Conservation (phyloP, 2,113 vertebrate species). For the Corynorhinus townsendii region DNA sequence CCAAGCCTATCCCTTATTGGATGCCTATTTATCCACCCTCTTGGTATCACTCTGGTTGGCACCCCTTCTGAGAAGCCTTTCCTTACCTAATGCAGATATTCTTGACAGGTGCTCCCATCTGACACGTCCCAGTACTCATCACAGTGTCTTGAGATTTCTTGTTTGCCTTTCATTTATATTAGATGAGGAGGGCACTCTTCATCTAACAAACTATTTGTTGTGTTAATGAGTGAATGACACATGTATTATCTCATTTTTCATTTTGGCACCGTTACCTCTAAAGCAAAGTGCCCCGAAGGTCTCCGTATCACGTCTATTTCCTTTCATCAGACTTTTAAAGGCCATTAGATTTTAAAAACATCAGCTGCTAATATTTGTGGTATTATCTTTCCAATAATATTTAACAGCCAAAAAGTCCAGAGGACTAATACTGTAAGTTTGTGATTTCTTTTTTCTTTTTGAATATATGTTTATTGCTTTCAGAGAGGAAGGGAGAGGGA, state of each 20-base stretch:
- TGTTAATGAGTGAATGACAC: neutral
- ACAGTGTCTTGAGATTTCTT: neutral
- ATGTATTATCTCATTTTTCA: neutral
- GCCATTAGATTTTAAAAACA: neutral
- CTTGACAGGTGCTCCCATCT: neutral
- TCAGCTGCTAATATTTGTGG: neutral
- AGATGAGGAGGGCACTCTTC: neutral
- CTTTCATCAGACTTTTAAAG: neutral
- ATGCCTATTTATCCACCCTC: neutral
- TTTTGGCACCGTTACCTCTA: fast-evolving
- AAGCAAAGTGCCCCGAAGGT: neutral
- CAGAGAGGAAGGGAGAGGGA: no score
- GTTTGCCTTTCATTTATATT: neutral
- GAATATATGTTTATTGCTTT: no score
- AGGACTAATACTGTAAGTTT: neutral
- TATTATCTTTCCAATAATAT: neutral
- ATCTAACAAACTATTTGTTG: neutral
- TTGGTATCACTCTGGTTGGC: neutral
- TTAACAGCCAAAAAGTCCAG: neutral
- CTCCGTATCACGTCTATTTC: neutral
- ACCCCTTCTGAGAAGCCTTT: neutral
- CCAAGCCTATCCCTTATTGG: neutral
- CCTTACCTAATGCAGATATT: neutral
- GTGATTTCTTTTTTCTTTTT: neutral
- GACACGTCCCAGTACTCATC: neutral